Percentiles rank a stretch among this genome's conserved stretches.
phyloP scores from a whole-genome alignment of 2,797 vertebrate species.

The Salmo trutta region DNA sequence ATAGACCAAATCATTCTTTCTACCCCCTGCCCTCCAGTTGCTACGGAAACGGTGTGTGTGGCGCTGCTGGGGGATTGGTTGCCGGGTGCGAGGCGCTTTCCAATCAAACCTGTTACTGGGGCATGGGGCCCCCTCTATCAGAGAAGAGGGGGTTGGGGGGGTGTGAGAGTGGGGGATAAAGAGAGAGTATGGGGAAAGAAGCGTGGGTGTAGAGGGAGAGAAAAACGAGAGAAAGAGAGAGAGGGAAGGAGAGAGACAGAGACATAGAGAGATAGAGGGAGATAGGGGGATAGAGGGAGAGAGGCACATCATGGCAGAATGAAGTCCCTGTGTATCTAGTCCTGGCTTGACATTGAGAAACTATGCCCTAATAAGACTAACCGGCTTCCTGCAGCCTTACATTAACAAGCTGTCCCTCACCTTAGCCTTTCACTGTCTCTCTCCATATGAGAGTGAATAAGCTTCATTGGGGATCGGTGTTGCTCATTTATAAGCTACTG shows the following conservation, averaged over 20 bases:
- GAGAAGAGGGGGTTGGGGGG: conserved; percentile 12
- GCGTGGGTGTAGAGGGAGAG: not conserved
- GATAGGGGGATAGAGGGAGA: no score
- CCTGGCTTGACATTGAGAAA: not conserved
- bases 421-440: not conserved
- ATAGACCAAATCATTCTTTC: conserved; percentile 72
- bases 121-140: conserved; percentile 41
- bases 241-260: not conserved
- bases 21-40: conserved; percentile 71
- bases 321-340: not conserved
- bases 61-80: conserved; percentile 76
- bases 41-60: conserved; percentile 70
- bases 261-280: not conserved
- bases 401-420: not conserved
- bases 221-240: no score
- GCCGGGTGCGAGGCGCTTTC: conserved; percentile 75
- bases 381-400: not conserved
- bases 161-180: not conserved
- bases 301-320: conserved; percentile 42
- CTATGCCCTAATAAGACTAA: not conserved
- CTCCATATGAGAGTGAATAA: not conserved
- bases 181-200: not conserved
- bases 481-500: not conserved
- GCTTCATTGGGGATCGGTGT: not conserved
- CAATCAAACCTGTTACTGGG: conserved; percentile 81